A percentile compares a stretch with the other conserved stretches of the same genome.
These are phyloP conservation scores for Eutrigla gurnardus DNA, from an alignment of 2,797 vertebrate species.

Conservation along the genomic window DNA sequence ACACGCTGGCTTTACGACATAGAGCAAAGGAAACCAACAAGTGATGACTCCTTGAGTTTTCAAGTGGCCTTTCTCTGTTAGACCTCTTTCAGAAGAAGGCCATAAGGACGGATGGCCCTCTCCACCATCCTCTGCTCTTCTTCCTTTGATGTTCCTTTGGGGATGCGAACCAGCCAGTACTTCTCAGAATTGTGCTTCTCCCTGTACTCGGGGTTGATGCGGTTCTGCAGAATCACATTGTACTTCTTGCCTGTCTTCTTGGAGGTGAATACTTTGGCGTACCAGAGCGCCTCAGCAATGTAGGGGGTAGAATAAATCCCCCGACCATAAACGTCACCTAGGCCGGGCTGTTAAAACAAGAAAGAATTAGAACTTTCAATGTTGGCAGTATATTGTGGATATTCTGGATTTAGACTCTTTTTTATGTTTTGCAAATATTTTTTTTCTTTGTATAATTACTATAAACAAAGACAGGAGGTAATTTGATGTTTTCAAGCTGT, in stretches of 20 bases:
- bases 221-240: constrained; percentile 45
- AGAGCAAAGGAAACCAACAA: background rate
- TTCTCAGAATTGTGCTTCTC: background rate
- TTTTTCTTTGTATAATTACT: no score
- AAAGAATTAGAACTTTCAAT: background rate
- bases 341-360: constrained; percentile 30
- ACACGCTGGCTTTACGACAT: background rate
- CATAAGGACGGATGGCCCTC: constrained; percentile 41
- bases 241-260: background rate
- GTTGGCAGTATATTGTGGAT: no score
- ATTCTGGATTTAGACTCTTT: no score
- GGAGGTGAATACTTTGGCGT: constrained; percentile 2
- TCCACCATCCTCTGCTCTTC: constrained; percentile 13
- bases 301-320: constrained; percentile 34
- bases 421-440: no score
- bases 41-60: background rate
- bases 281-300: background rate
- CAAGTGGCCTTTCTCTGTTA: background rate
- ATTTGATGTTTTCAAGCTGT: no score
- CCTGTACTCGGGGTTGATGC: constrained; percentile 20
- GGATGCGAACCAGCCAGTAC: constrained; percentile 36
- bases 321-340: background rate
- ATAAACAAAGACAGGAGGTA: no score
- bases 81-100: constrained; percentile 30
- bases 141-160: fast-evolving